A percentile compares a stretch with the other conserved stretches of the same genome.
phyloP scores from a whole-genome alignment of 2,113 vertebrate genomes.

The Zapornia atra region DNA sequence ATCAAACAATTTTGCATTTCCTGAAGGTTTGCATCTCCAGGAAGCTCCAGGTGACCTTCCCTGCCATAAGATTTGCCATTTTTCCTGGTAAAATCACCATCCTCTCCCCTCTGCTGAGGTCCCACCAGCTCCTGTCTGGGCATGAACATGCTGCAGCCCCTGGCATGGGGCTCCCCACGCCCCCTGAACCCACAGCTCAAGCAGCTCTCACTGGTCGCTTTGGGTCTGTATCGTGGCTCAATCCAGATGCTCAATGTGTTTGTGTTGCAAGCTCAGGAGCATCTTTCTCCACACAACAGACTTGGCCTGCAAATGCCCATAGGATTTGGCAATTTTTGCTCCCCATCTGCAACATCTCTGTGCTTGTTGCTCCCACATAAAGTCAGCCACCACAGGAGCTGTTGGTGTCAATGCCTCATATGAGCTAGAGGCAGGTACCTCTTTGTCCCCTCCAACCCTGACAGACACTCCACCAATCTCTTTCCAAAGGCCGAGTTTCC shows the following conservation, averaged over 20 bases:
- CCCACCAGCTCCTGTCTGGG: not conserved
- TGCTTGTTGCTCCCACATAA: fast-evolving
- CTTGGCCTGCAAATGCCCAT: not conserved
- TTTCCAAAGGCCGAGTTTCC: not conserved
- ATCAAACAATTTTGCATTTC: not conserved
- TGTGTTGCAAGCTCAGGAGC: not conserved
- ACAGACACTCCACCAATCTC: not conserved
- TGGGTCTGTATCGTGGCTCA: fast-evolving
- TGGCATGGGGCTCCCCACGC: fast-evolving
- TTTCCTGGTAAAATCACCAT: not conserved
- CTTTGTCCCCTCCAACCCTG: fast-evolving
- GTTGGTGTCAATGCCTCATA: not conserved
- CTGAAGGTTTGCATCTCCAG: not conserved
- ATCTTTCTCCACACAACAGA: fast-evolving
- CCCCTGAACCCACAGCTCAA: not conserved
- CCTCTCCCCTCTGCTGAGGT: not conserved
- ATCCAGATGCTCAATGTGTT: fast-evolving
- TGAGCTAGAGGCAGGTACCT: not conserved
- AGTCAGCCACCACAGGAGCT: not conserved
- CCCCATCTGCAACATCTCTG: not conserved
- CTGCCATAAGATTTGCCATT: not conserved
- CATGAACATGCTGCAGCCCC: fast-evolving
- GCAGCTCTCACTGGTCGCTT: fast-evolving
- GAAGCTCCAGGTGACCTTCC: not conserved
- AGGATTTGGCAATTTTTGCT: not conserved